These are phyloP conservation scores for Orientallactaga bullata DNA, from an alignment of 2,113 vertebrate species.

Conservation along the genomic window DNA sequence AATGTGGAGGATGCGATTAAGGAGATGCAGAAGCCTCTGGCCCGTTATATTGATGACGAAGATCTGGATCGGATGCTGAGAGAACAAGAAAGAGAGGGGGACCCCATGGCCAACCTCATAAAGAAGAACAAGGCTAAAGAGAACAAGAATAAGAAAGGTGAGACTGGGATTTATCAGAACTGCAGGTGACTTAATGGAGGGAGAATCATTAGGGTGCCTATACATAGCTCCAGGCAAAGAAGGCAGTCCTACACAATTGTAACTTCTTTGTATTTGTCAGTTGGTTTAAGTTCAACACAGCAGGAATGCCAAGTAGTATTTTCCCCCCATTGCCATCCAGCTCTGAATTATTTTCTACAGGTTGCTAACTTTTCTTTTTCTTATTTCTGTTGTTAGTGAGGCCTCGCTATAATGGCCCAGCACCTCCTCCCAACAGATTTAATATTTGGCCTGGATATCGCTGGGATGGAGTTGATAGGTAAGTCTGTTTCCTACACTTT, in stretches of 20 bases:
- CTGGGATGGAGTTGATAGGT: conserved; percentile 99
- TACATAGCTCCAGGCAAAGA: neutral
- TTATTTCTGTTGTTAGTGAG: conserved; percentile 86
- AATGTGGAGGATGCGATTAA: conserved; percentile 92
- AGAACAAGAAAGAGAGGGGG: conserved; percentile 95
- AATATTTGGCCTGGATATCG: conserved; percentile 96
- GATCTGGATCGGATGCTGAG: conserved; percentile 96
- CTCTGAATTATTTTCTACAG: neutral
- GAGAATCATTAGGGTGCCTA: neutral
- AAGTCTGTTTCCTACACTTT: conserved; percentile 14
- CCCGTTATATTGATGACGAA: conserved; percentile 94
- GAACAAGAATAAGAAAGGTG: conserved; percentile 89
- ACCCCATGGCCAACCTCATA: conserved; percentile 96
- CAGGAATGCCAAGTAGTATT: neutral
- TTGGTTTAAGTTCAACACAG: neutral
- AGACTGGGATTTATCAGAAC: conserved; percentile 6
- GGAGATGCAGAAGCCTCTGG: conserved; percentile 96
- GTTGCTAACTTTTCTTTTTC: conserved; percentile 30
- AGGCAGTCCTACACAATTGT: neutral
- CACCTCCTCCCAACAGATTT: conserved; percentile 96
- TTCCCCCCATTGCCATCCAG: neutral
- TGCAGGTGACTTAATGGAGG: neutral
- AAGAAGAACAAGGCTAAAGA: conserved; percentile 92
- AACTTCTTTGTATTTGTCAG: conserved; percentile 5
- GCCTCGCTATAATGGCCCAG: conserved; percentile 93